Base-by-base conservation (phyloP, 2,888 invertebrate genomes). In the Pharmacophagus antenor region DNA sequence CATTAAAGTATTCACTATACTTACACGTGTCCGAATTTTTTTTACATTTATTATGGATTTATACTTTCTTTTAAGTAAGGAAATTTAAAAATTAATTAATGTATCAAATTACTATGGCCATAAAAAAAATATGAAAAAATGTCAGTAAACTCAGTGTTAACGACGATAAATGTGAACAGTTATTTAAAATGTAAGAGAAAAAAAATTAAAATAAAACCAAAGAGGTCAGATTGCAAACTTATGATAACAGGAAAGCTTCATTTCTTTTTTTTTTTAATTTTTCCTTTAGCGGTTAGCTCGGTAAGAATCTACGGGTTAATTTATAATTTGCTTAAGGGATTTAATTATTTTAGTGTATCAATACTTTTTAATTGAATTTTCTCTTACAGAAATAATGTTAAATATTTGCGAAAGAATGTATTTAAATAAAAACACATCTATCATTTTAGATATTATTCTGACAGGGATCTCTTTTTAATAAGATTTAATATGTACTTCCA, bases 211-310 rank as follows among this genome's bases (percentile, higher is more conserved):
- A 60, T 21, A 15, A 22, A 49, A 52, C 52, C 21, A 21, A 59
- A 41, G 46, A 51, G 50, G 42, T 49, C 27, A 25, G 51, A 46
- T 60, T 31, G 46, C 44, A 46, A 56, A 60, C 50, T 60, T 56
- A 60, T 47, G 60, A 60, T 55, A 50, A 55, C 46, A 37, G 44
- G 50, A 50, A 54, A 20, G 47, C 41, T 54, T 54, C 49, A 37
- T 56, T 60, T 60, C 56, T 46, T 51, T 60, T 58, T 60, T 60
- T 46, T 51, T 60, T 58, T 50, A 50, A 46, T 50, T 59, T 54
- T 22, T 56, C 31, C 18, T 17, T 49, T 23, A 46, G 47, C 46
- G 31, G 59, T 46, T 22, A 31, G 21, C 46, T 46, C 12, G 44
- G 31, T 7, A 20, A 41, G 47, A 48, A 41, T 58, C 25, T 41